These are phyloP conservation scores for Leucophora obtusa DNA, from an alignment of 2,888 invertebrate species.

Conservation along the genomic window DNA sequence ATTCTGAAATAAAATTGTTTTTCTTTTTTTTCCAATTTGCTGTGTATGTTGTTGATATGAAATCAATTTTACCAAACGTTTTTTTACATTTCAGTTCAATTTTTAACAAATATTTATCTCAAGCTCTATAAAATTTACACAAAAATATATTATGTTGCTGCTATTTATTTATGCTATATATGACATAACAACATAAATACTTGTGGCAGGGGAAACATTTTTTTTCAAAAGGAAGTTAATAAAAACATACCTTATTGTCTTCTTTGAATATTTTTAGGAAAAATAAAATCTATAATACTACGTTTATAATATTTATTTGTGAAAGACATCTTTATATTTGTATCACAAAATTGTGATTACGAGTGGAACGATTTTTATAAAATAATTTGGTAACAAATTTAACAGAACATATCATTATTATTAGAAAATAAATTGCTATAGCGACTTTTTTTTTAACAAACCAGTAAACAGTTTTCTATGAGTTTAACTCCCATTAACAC, in stretches of 20 bases:
- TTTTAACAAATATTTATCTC: constrained; percentile 17
- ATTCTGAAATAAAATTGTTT: not conserved
- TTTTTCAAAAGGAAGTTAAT: not conserved
- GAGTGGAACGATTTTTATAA: not conserved
- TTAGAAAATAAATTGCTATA: too few species aligned
- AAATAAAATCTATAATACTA: not conserved
- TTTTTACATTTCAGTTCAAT: constrained; percentile 7
- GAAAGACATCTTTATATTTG: constrained; percentile 8
- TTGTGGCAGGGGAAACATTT: not conserved
- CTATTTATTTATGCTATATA: too few species aligned
- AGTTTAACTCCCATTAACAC: too few species aligned
- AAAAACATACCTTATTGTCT: not conserved
- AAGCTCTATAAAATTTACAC: not conserved
- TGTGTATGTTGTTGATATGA: not conserved
- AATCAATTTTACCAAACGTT: constrained; percentile 2
- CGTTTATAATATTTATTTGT: not conserved
- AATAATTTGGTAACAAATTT: constrained; percentile 1
- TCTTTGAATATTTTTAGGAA: not conserved
- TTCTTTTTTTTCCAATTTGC: not conserved
- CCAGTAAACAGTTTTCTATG: too few species aligned
- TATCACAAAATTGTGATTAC: not conserved
- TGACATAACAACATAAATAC: not conserved
- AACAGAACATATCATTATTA: too few species aligned
- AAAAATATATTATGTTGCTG: not conserved
- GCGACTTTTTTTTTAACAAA: too few species aligned